These are phyloP conservation scores for Antechinus flavipes DNA, from an alignment of 2,113 vertebrate genomes.

Conservation along the genomic window DNA sequence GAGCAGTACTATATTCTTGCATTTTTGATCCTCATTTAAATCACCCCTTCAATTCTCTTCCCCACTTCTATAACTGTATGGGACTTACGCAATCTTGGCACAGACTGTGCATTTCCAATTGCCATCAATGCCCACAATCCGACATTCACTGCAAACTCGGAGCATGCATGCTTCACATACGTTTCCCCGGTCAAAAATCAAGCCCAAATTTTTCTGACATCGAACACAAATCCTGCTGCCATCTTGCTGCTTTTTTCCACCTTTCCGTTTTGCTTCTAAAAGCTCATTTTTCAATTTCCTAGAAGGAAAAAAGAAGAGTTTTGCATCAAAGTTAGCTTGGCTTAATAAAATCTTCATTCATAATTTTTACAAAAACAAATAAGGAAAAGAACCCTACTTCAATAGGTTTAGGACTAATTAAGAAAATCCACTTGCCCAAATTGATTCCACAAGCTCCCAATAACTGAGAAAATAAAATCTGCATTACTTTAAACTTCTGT, in stretches of 20 bases:
- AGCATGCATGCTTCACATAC: constrained; percentile 89
- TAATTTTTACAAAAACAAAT: not conserved
- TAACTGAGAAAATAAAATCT: not conserved
- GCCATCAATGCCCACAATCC: constrained; percentile 74
- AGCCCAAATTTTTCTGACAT: constrained; percentile 91
- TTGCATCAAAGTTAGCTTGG: not conserved
- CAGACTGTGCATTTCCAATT: constrained; percentile 93
- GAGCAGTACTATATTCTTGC: not conserved
- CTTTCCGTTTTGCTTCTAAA: constrained; percentile 92
- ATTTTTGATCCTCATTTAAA: not conserved
- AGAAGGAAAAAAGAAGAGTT: constrained; percentile 37
- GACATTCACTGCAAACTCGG: constrained; percentile 91
- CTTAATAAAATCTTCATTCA: not conserved
- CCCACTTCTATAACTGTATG: not conserved
- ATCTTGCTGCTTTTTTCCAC: constrained; percentile 85
- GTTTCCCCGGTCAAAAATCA: constrained; percentile 93
- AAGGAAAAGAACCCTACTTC: not conserved
- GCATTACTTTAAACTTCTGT: not conserved
- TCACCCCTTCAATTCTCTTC: not conserved
- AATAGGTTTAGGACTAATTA: not conserved
- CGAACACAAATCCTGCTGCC: constrained; percentile 88
- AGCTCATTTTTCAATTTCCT: constrained; percentile 98
- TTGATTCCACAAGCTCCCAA: not conserved
- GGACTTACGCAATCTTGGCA: constrained; percentile 94
- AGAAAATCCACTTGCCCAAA: not conserved